Base-by-base conservation (phyloP, 1,140 invertebrate species). In the Temnothorax curvispinosus region DNA sequence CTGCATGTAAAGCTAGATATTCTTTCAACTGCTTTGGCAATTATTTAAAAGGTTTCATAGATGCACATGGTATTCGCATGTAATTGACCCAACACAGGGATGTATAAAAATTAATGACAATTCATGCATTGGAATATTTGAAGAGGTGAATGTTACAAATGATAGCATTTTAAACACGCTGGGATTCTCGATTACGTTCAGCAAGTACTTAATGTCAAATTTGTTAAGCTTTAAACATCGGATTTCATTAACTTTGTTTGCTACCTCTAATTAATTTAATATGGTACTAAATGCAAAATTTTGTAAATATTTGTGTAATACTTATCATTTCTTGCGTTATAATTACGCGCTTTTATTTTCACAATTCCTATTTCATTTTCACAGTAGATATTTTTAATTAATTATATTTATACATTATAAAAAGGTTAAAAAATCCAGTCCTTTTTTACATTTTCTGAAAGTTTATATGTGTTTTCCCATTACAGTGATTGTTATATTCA, bases 121-220 rank as follows among this genome's bases (percentile, higher is more conserved):
- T 67, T 80, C 7, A 6, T 32, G 60, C 11, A 41, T 41, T 38
- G 32, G 38, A 80, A 80, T 67, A 52, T 80, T 80, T 56, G 32
- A 69, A 54, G 4, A 80, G 47, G 13, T 54, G 15, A 41, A 78
- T 52, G 64, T 21, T 47, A 64, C 3, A 21, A 47, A 21, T 38
- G n/a, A 47, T 64, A 27, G 27, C 27, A 47, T 32, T 64, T 77
- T 21, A 50, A 65, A 47, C 11, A 56, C 41, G 41, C 18, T 32
- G 41, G 32, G 3, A 74, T 47, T 84, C 69, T 74, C 80, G 80
- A 62, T 84, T 84, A 75, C 41, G 56, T 84, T 60, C 32, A 35
- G 44, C 11, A 8, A 18, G 3, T 44, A 47, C 1, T 62, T 13
- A 35, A 44, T 7, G 21, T 81, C n/a, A 32, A 56, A 81, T 81